Evolutionary conservation across 2,113 vertebrate species (phyloP).

Genomic region (Sphyrna mokarran): DNA sequence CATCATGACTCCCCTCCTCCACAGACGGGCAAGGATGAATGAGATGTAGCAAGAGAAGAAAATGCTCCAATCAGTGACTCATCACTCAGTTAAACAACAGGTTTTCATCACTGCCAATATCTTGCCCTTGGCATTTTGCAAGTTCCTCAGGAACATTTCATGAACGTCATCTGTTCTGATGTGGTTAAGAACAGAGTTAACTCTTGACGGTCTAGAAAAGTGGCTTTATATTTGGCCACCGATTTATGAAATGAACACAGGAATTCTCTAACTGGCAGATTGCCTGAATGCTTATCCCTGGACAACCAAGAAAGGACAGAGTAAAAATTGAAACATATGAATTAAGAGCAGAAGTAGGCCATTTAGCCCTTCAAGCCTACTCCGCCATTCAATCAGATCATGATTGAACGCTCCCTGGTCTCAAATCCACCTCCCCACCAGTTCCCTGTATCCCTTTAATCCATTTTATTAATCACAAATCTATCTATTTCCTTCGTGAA

Average conservation of each 20-base stretch:
- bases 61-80: neutral
- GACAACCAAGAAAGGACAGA: too few species aligned
- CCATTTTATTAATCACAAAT: too few species aligned
- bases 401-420: too few species aligned
- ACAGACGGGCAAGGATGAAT: neutral
- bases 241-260: neutral
- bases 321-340: too few species aligned
- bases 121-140: too few species aligned
- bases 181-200: too few species aligned
- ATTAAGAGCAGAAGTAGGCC: too few species aligned
- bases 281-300: neutral
- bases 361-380: too few species aligned
- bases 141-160: neutral
- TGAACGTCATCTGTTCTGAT: neutral
- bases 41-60: neutral
- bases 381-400: too few species aligned
- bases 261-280: neutral
- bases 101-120: neutral
- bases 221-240: neutral
- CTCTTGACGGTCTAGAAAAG: neutral
- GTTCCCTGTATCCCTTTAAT: too few species aligned
- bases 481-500: too few species aligned
- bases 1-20: neutral
- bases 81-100: neutral
- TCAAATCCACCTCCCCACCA: too few species aligned